Conservation (phyloP, 2,888 invertebrate species). For the Drosophila dives region DNA sequence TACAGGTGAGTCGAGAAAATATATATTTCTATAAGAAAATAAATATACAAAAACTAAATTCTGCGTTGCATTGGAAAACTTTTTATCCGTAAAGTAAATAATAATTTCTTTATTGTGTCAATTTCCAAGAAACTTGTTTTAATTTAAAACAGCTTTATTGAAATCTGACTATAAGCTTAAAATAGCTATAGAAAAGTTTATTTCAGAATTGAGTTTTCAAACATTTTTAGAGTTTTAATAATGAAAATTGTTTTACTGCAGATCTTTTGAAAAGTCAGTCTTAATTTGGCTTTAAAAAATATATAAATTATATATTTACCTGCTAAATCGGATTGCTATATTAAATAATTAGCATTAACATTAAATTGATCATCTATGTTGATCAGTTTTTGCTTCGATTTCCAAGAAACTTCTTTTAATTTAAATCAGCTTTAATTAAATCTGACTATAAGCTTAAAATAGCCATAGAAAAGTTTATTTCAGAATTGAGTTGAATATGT, state of each 20-base stretch:
- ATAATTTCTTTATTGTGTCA: not conserved
- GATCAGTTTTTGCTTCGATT: not conserved
- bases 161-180: no score
- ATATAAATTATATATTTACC: no score
- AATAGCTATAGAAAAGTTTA: no score
- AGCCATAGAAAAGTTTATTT: no score
- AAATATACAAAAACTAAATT: not conserved
- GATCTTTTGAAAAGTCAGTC: not conserved
- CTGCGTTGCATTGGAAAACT: not conserved
- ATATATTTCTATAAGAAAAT: not conserved
- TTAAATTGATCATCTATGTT: no score
- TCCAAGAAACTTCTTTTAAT: not conserved
- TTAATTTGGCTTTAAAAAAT: not conserved
- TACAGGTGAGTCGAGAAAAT: constrained; percentile 88
- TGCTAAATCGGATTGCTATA: no score
- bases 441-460: no score
- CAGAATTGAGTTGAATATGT: not conserved
- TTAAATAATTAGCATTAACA: not conserved
- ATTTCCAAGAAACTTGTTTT: not conserved
- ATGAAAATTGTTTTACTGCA: not conserved
- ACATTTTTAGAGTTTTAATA: not conserved
- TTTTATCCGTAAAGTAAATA: not conserved
- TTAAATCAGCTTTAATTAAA: no score
- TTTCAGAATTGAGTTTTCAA: not conserved
- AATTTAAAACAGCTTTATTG: no score